phyloP scores from a whole-genome alignment of 2,888 invertebrate species.

The Ormia ochracea region DNA sequence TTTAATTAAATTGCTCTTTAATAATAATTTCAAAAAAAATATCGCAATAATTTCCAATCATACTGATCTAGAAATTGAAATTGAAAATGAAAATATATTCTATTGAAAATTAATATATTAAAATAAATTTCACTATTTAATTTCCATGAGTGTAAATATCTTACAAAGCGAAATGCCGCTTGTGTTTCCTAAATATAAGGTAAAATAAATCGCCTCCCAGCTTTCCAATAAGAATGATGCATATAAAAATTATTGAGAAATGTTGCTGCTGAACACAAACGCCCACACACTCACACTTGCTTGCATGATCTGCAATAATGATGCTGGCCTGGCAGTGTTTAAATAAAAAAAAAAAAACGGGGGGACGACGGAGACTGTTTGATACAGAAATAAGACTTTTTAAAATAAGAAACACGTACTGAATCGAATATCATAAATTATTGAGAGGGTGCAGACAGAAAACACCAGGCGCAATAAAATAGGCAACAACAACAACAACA shows the following conservation, averaged over 20 bases:
- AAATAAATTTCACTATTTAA: no score
- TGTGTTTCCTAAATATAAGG: constrained; percentile 2
- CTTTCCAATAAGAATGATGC: neutral
- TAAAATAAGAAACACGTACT: constrained; percentile 33
- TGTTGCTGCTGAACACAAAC: constrained; percentile 12
- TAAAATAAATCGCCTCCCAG: constrained; percentile 45
- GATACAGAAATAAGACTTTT: constrained; percentile 19
- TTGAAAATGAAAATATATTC: no score
- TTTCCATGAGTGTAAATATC: no score
- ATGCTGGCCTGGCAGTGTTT: neutral
- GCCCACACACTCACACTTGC: neutral
- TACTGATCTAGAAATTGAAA: no score
- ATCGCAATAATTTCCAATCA: no score
- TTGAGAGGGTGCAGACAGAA: constrained; percentile 51
- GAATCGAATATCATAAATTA: constrained; percentile 40
- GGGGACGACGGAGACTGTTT: neutral
- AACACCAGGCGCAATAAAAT: constrained; percentile 36
- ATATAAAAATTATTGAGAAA: neutral
- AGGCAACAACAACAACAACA: neutral
- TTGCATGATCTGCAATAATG: constrained; percentile 18
- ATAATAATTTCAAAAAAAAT: no score
- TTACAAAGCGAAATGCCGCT: no score
- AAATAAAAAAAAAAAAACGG: neutral
- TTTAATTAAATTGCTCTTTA: no score
- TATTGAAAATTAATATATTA: no score